Conservation (phyloP, 2,797 vertebrate genomes). For the Chelmon rostratus region DNA sequence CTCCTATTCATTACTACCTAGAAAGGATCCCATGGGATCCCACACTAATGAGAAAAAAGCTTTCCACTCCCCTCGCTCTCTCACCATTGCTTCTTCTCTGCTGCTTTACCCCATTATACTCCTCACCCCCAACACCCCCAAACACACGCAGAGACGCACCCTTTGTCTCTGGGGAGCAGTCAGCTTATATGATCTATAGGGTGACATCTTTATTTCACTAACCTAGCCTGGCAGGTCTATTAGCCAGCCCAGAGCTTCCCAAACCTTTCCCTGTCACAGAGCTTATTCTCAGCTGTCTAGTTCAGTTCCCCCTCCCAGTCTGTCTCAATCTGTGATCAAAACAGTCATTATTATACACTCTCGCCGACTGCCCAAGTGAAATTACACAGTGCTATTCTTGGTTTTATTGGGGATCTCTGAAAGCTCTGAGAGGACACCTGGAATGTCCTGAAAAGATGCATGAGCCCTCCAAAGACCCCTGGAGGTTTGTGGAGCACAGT, state of each 20-base stretch:
- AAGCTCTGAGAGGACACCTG: constrained; percentile 1
- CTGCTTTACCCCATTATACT: constrained; percentile 55
- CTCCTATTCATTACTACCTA: constrained; percentile 71
- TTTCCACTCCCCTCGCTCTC: constrained; percentile 34
- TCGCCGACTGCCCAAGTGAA: constrained; percentile 32
- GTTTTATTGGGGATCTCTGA: constrained; percentile 26
- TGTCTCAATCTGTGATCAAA: constrained; percentile 79
- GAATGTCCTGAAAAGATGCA: constrained; percentile 2
- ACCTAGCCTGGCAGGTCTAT: constrained; percentile 82
- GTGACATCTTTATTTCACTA: constrained; percentile 84
- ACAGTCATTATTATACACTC: constrained; percentile 68
- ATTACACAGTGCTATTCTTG: constrained; percentile 49
- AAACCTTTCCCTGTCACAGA: constrained; percentile 73
- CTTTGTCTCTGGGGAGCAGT: constrained; percentile 79
- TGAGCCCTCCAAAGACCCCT: not conserved
- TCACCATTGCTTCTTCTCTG: constrained; percentile 32
- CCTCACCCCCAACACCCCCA: constrained; percentile 34
- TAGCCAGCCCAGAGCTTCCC: constrained; percentile 74
- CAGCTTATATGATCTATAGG: constrained; percentile 80
- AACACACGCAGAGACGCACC: constrained; percentile 39
- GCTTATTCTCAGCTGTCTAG: constrained; percentile 73
- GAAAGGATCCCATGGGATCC: constrained; percentile 71
- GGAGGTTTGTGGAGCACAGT: not conserved
- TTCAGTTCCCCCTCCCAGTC: constrained; percentile 56
- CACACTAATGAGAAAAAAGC: constrained; percentile 73